A percentile compares a stretch with the other conserved stretches of the same genome.
Conservation (phyloP, 64 coral and sea anemone species). For the Montipora sp. region DNA sequence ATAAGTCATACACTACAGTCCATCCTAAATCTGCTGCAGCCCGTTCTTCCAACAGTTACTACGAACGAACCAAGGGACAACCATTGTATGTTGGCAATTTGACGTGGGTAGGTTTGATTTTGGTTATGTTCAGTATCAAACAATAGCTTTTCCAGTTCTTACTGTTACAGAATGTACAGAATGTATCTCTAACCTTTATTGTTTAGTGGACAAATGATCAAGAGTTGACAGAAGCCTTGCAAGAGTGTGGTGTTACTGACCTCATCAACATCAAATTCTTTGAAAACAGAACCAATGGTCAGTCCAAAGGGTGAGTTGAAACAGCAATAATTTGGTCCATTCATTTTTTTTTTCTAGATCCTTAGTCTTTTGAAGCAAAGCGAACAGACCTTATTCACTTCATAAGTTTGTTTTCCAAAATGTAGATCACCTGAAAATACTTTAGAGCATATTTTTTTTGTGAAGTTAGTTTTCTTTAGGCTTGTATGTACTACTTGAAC, state of each 20-base stretch:
- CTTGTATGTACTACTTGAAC: no score
- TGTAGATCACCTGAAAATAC: no score
- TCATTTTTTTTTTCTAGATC: neutral
- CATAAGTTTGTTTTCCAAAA: no score
- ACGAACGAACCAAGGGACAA: conserved; percentile 86
- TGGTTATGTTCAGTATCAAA: neutral
- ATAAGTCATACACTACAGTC: conserved; percentile 98
- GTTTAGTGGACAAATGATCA: conserved; percentile 97
- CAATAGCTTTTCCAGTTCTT: no score
- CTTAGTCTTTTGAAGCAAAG: neutral
- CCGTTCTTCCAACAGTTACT: conserved; percentile 64
- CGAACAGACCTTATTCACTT: no score
- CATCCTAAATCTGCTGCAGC: conserved; percentile 94
- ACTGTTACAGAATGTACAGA: neutral
- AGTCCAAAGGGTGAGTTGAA: conserved; percentile 95
- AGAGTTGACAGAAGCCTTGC: conserved; percentile 83
- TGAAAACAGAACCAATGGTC: conserved; percentile 99
- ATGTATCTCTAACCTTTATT: neutral
- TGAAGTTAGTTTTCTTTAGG: no score
- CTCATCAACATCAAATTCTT: conserved; percentile 98
- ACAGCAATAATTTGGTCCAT: neutral
- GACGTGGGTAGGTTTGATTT: conserved; percentile 88
- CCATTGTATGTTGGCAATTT: conserved; percentile 97
- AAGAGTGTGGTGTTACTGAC: conserved; percentile 98
- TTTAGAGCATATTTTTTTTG: no score